Evolutionary conservation across 2,888 invertebrate species (phyloP).

Genomic region (Sinelater perroti): DNA sequence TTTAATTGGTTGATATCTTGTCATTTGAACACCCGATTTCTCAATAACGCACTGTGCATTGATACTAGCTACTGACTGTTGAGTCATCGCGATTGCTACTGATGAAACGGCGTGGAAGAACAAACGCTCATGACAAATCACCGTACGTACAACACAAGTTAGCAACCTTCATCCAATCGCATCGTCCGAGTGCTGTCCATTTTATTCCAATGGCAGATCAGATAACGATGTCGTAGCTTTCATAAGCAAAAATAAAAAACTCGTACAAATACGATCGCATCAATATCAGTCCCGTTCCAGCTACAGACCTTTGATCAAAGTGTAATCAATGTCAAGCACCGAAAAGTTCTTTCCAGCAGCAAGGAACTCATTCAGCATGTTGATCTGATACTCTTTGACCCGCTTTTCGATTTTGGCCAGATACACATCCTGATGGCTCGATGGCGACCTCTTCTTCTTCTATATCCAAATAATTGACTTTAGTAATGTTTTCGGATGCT

Average conservation of each 20-base stretch:
- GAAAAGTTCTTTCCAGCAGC: slow-evolving; percentile 87
- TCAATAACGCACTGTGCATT: too few species aligned
- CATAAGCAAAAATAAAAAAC: slow-evolving; percentile 86
- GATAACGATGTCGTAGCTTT: slow-evolving; percentile 94
- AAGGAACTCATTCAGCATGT: slow-evolving; percentile 81
- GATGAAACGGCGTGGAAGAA: too few species aligned
- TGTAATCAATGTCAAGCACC: slow-evolving; percentile 96
- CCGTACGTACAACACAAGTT: too few species aligned
- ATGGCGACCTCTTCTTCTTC: slow-evolving; percentile 83
- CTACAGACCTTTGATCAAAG: slow-evolving; percentile 94
- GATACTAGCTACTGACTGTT: too few species aligned
- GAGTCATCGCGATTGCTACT: too few species aligned
- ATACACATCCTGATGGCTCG: slow-evolving; percentile 73
- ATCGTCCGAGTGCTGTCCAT: too few species aligned
- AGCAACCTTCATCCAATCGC: too few species aligned
- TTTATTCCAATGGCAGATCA: slow-evolving; percentile 99
- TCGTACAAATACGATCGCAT: slow-evolving; percentile 97
- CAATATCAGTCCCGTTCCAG: slow-evolving; percentile 83
- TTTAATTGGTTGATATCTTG: too few species aligned
- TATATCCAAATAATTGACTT: slow-evolving; percentile 92
- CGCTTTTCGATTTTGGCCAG: slow-evolving; percentile 84
- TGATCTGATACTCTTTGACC: slow-evolving; percentile 84
- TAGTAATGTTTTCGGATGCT: slow-evolving; percentile 82
- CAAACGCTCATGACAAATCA: too few species aligned
- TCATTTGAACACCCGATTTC: too few species aligned